Evolutionary conservation across 2,797 vertebrate species (phyloP).

Genomic region (Catostomus latipinnis): DNA sequence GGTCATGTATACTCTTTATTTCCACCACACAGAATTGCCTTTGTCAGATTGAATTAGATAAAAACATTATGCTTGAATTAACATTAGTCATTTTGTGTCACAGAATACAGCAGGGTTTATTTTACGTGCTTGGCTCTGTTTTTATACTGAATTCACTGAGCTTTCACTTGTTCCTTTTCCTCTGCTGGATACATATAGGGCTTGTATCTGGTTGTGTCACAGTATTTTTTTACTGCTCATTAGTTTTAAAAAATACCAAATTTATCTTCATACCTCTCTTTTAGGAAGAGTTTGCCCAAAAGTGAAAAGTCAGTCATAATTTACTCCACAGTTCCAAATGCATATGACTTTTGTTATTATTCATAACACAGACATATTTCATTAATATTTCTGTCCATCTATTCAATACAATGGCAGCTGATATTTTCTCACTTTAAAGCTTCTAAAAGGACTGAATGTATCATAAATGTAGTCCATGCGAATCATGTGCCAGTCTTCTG

Average conservation of each 20-base stretch:
- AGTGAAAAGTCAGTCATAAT: no score
- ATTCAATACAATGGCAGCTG: no score
- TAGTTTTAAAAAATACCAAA: neutral
- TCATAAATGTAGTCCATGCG: no score
- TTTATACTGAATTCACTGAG: constrained; percentile 11
- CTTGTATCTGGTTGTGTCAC: neutral
- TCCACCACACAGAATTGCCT: constrained; percentile 5
- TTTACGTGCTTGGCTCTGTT: neutral
- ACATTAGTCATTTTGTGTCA: constrained; percentile 10
- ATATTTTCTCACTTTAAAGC: no score
- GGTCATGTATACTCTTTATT: constrained; percentile 8
- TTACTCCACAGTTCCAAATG: no score
- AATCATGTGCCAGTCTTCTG: no score
- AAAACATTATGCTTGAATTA: constrained; percentile 7
- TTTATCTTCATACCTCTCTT: neutral
- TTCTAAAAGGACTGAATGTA: no score
- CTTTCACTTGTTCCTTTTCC: neutral
- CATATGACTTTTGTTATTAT: no score
- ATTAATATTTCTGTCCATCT: no score
- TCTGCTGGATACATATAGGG: neutral
- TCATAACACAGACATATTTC: no score
- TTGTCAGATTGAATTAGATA: constrained; percentile 14
- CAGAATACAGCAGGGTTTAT: constrained; percentile 5
- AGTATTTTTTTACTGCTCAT: neutral
- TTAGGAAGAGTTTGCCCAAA: no score